These are phyloP conservation scores for Centropristis striata DNA, from an alignment of 2,113 vertebrate genomes.

Conservation along the genomic window DNA sequence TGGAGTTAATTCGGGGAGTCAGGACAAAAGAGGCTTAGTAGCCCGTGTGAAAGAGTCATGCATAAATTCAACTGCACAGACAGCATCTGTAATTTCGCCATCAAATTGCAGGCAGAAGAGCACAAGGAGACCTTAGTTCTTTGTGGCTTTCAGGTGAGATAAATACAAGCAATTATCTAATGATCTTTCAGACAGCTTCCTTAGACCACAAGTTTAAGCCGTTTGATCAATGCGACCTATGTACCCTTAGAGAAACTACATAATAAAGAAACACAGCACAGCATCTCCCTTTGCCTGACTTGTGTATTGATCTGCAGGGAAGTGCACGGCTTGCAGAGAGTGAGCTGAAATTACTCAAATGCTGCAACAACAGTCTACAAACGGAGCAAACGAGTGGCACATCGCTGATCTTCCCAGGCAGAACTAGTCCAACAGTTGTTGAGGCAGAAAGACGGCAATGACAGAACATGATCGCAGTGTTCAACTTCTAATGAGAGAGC, in stretches of 20 bases:
- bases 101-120: slow-evolving; percentile 39
- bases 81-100: slow-evolving; percentile 47
- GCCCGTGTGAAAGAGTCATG: slow-evolving; percentile 16
- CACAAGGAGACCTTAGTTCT: slow-evolving; percentile 14
- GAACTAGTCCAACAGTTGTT: slow-evolving; percentile 29
- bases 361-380: slow-evolving; percentile 21
- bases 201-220: slow-evolving; percentile 44
- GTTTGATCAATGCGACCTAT: slow-evolving; percentile 63
- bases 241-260: slow-evolving; percentile 45
- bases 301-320: slow-evolving; percentile 57
- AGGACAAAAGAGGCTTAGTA: slow-evolving; percentile 53
- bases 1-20: slow-evolving; percentile 29
- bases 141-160: slow-evolving; percentile 58
- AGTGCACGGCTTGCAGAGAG: slow-evolving; percentile 23
- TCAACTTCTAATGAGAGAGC: slow-evolving; percentile 44
- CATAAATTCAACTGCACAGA: slow-evolving; percentile 36
- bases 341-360: slow-evolving; percentile 48
- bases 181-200: slow-evolving; percentile 67
- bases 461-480: slow-evolving; percentile 46
- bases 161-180: slow-evolving; percentile 70
- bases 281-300: slow-evolving; percentile 52
- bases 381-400: slow-evolving; percentile 28
- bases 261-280: slow-evolving; percentile 56
- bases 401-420: slow-evolving; percentile 35
- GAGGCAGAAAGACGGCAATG: slow-evolving; percentile 31